Evolutionary conservation across 2,113 vertebrate species (phyloP).

Genomic region (Alectura lathami): DNA sequence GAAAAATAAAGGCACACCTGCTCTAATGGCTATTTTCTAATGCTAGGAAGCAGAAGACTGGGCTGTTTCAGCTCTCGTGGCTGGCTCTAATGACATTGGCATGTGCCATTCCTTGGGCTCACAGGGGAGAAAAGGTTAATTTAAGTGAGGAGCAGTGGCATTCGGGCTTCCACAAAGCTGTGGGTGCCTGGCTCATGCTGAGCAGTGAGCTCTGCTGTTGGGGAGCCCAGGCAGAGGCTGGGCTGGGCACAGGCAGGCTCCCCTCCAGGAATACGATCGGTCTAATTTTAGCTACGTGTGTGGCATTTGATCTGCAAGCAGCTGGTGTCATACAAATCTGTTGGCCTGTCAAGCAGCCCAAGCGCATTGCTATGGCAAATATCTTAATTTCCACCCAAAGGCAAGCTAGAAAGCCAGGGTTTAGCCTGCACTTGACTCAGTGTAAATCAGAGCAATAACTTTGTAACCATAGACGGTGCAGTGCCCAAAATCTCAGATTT

Average conservation of each 20-base stretch:
- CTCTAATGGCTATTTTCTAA: neutral
- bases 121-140: neutral
- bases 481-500: neutral
- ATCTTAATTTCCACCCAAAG: conserved; percentile 60
- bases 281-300: conserved; percentile 73
- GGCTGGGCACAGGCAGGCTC: neutral
- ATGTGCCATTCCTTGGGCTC: neutral
- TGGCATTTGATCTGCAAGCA: conserved; percentile 76
- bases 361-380: conserved; percentile 52
- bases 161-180: neutral
- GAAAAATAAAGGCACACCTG: neutral
- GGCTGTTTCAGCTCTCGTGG: neutral
- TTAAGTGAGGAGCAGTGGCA: neutral
- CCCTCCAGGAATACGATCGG: conserved; percentile 53
- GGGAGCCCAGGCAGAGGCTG: neutral
- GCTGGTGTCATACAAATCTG: conserved; percentile 75
- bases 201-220: neutral
- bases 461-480: neutral
- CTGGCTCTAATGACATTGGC: neutral
- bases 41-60: neutral
- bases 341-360: conserved; percentile 14
- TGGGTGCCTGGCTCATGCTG: neutral
- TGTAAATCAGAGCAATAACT: conserved; percentile 10
- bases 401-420: conserved; percentile 41
- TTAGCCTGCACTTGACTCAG: conserved; percentile 1